Conservation (phyloP, 2,113 vertebrate species). For the Xiphorhynchus elegans region DNA sequence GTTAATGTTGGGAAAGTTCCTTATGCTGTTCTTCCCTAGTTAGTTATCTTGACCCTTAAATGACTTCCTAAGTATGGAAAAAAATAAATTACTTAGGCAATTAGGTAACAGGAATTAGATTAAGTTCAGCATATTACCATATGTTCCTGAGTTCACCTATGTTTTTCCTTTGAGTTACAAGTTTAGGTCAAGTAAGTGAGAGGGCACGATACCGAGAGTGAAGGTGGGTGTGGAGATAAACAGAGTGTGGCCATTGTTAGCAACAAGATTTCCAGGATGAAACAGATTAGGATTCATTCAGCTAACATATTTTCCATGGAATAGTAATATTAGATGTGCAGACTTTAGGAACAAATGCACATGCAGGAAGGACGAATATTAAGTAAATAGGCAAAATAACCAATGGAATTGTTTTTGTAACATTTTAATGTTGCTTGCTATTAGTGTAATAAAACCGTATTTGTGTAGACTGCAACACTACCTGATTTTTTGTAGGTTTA, state of each 20-base stretch:
- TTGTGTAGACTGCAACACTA: neutral
- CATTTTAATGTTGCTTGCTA: neutral
- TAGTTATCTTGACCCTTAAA: constrained; percentile 16
- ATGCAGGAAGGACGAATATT: constrained; percentile 38
- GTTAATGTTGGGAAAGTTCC: constrained; percentile 25
- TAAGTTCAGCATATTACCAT: neutral
- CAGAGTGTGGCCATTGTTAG: constrained; percentile 23
- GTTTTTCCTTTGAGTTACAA: constrained; percentile 8
- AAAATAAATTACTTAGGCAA: neutral
- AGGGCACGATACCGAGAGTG: neutral
- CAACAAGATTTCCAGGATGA: constrained; percentile 49
- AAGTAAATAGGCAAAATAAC: constrained; percentile 9
- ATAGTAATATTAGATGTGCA: neutral
- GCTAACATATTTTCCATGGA: constrained; percentile 31
- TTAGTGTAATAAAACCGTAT: neutral
- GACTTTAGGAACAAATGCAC: constrained; percentile 22
- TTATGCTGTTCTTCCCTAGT: neutral
- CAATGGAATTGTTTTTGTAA: neutral
- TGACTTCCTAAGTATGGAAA: constrained; percentile 5
- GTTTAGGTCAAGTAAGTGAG: constrained; percentile 10
- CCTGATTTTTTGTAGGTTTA: neutral
- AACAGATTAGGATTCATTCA: constrained; percentile 53
- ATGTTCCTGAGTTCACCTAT: constrained; percentile 36
- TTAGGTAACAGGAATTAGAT: constrained; percentile 38
- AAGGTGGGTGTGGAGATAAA: constrained; percentile 49